Percentiles rank a stretch among this genome's conserved stretches.
These are phyloP conservation scores for Sebastes hopkinsi DNA, from an alignment of 2,797 vertebrate species.

Conservation along the genomic window DNA sequence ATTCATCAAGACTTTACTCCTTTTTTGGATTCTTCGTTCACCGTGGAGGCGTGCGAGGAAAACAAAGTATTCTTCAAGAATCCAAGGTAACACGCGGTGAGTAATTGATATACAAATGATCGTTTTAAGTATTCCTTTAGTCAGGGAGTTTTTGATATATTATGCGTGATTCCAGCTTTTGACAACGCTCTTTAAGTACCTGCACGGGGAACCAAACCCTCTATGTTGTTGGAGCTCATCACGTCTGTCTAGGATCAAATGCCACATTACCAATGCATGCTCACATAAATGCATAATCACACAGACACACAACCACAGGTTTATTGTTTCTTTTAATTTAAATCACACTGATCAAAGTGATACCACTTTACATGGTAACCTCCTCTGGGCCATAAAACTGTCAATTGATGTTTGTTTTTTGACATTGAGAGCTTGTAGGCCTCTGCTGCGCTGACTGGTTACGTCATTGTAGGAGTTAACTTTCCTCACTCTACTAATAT, in stretches of 20 bases:
- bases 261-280: background rate
- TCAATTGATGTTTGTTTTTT: background rate
- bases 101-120: no score
- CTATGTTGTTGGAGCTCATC: background rate
- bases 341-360: background rate
- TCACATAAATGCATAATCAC: background rate
- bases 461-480: background rate
- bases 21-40: no score
- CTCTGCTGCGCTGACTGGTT: background rate
- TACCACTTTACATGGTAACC: background rate
- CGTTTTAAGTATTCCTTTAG: background rate
- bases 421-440: background rate
- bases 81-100: background rate
- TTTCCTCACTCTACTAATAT: background rate
- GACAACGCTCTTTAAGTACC: background rate
- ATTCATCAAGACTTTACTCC: no score
- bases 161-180: background rate
- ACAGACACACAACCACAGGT: background rate
- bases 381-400: background rate
- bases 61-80: background rate
- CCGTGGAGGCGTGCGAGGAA: background rate
- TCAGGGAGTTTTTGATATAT: background rate
- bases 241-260: background rate
- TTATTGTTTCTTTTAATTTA: background rate
- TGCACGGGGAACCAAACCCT: background rate